Conservation (phyloP, 2,113 vertebrate species). For the Rissa tridactyla region DNA sequence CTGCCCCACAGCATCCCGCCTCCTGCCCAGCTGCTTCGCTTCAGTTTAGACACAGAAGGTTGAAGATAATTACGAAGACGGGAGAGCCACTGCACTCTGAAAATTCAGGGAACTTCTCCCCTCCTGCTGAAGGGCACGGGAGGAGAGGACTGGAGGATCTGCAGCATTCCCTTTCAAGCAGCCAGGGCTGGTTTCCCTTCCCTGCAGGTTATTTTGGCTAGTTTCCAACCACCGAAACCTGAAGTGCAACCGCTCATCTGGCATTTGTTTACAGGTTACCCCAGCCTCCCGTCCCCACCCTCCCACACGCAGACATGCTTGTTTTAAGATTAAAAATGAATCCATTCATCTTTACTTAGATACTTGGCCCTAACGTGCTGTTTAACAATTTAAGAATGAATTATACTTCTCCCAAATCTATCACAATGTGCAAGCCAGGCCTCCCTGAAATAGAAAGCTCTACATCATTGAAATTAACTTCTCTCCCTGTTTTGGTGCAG, state of each 20-base stretch:
- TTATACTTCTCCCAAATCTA: conserved; percentile 68
- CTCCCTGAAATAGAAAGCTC: conserved; percentile 72
- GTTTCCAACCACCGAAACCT: background rate
- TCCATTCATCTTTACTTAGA: background rate
- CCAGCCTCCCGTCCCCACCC: background rate
- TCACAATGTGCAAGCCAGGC: conserved; percentile 59
- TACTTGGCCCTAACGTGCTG: conserved; percentile 19
- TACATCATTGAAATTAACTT: conserved; percentile 82
- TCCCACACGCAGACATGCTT: background rate
- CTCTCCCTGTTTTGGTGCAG: conserved; percentile 59
- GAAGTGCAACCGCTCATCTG: background rate
- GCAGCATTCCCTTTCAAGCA: background rate
- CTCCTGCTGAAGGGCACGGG: background rate
- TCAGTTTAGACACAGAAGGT: background rate
- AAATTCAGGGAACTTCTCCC: background rate
- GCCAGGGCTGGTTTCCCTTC: background rate
- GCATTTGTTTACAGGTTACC: conserved; percentile 45
- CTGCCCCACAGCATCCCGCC: background rate
- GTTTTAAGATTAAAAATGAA: conserved; percentile 51
- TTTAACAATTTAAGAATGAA: conserved; percentile 69
- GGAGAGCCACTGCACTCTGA: background rate
- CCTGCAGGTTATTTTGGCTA: background rate
- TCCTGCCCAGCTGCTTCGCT: background rate
- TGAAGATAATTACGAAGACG: background rate
- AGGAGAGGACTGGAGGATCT: background rate